These are phyloP conservation scores for Apogon hyalosoma DNA, from an alignment of 2,797 vertebrate genomes.

Conservation along the genomic window DNA sequence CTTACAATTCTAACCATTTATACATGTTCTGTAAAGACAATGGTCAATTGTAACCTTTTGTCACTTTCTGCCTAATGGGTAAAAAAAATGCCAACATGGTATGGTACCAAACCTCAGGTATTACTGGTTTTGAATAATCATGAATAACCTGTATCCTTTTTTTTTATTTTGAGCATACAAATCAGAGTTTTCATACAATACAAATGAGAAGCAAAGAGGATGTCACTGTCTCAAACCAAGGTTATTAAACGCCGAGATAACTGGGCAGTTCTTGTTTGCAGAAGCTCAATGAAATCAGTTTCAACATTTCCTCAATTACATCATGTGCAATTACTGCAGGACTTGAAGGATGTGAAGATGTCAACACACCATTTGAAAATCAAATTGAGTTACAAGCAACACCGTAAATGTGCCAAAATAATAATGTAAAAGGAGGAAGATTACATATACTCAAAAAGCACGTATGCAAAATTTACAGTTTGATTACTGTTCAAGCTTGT, in stretches of 20 bases:
- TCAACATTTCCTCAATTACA: conserved; percentile 59
- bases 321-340: conserved; percentile 44
- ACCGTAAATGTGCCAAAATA: conserved; percentile 7
- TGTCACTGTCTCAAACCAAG: conserved; percentile 9
- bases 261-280: conserved; percentile 57
- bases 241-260: conserved; percentile 37
- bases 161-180: not conserved
- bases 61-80: no score
- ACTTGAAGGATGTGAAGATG: conserved; percentile 20
- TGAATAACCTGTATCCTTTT: no score
- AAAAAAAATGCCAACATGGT: no score
- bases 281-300: conserved; percentile 66
- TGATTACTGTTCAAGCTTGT: not conserved
- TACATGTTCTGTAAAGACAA: no score
- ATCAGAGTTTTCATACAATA: not conserved
- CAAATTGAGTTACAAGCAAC: not conserved
- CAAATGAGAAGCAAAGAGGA: conserved; percentile 47
- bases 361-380: conserved; percentile 31
- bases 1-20: no score
- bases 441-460: not conserved
- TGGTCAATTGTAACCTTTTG: no score
- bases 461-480: no score
- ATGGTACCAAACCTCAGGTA: no score
- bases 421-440: not conserved
- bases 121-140: no score